A percentile compares a stretch with the other conserved stretches of the same genome.
Conservation (phyloP, 1,140 invertebrate genomes). For the Portunus trituberculatus region DNA sequence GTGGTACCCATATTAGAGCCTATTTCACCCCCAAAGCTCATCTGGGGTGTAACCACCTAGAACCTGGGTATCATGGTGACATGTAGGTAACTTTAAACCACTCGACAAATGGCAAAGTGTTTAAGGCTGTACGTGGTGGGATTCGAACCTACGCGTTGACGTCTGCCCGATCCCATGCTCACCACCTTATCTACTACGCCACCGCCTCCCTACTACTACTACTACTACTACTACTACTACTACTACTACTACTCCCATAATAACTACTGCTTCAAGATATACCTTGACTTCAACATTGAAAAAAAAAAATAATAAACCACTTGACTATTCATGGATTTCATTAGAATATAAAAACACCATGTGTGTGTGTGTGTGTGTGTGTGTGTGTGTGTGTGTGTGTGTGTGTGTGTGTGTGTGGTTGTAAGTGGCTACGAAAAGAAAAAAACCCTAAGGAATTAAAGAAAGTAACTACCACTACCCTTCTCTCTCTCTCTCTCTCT, state of each 20-base stretch:
- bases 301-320: background rate
- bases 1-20: too few relatives aligned
- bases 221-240: too few relatives aligned
- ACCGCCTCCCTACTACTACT: background rate
- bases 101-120: too few relatives aligned
- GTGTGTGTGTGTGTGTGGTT: background rate
- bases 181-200: too few relatives aligned
- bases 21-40: too few relatives aligned
- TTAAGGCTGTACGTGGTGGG: too few relatives aligned
- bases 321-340: background rate
- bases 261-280: background rate
- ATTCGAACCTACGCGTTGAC: too few relatives aligned
- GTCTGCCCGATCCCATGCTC: too few relatives aligned
- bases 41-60: too few relatives aligned
- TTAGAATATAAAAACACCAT: background rate
- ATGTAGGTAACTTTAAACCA: too few relatives aligned
- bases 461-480: background rate
- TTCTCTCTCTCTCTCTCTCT: too few relatives aligned
- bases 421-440: background rate
- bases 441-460: background rate
- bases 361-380: conserved; percentile 26
- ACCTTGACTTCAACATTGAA: background rate
- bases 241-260: background rate
- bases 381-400: conserved; percentile 13
- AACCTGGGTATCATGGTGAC: too few relatives aligned